These are phyloP conservation scores for Microvelia longipes DNA, from an alignment of 1,140 invertebrate species.

Conservation along the genomic window DNA sequence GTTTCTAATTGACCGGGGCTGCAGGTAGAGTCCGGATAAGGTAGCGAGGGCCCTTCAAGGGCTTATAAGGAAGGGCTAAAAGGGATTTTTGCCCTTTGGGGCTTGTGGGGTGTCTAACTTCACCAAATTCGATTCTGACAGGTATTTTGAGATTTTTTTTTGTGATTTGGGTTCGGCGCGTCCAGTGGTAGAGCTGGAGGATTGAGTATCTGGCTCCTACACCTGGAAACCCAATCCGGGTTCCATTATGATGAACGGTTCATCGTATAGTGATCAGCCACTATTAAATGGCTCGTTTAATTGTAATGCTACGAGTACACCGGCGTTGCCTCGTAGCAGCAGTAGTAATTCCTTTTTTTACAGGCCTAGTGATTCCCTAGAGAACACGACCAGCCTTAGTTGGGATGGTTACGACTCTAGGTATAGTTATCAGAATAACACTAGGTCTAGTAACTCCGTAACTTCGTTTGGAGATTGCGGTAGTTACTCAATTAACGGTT, in stretches of 20 bases:
- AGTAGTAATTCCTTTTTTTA: conserved; percentile 34
- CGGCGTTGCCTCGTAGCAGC: conserved; percentile 76
- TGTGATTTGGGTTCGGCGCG: conserved; percentile 55
- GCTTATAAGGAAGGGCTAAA: too few relatives aligned
- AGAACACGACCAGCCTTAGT: conserved; percentile 80
- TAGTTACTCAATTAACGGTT: too few relatives aligned
- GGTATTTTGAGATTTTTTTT: conserved; percentile 50
- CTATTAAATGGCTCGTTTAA: conserved; percentile 83
- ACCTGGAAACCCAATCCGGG: conserved; percentile 48
- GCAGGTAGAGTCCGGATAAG: conserved; percentile 77
- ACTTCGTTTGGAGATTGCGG: too few relatives aligned
- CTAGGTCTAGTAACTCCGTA: too few relatives aligned
- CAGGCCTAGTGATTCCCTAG: conserved; percentile 59
- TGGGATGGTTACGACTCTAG: conserved; percentile 87
- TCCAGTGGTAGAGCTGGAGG: conserved; percentile 77
- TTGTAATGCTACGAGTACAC: conserved; percentile 58
- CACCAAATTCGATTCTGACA: conserved; percentile 71
- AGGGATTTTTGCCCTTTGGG: too few relatives aligned
- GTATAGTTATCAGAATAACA: too few relatives aligned
- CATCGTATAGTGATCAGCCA: conserved; percentile 57
- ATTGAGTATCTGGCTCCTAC: conserved; percentile 84
- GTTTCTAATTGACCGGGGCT: too few relatives aligned
- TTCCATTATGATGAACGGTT: conserved; percentile 41
- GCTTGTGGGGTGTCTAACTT: conserved; percentile 68
- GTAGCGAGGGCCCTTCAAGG: conserved; percentile 79